Base-by-base conservation (phyloP, 2,888 invertebrate species). In the Heliconius cydno region DNA sequence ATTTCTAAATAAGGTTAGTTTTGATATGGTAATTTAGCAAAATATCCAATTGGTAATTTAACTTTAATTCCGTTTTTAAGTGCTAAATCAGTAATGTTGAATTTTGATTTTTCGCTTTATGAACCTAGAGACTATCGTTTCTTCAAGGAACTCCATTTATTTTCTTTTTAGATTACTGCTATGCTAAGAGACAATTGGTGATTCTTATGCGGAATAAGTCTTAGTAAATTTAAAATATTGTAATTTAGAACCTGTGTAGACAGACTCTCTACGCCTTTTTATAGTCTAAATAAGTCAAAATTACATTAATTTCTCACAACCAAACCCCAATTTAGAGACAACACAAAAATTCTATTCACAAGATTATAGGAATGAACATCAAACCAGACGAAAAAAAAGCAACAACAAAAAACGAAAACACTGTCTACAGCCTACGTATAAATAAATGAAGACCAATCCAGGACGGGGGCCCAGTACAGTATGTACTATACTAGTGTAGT, bases 391-490 rank as follows among this genome's bases (percentile, higher is more conserved):
- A 79, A 77, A 63, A 67, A 38, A 25, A 66, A 30, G 30, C 41
- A 63, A 19, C 46, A 15, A 52, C 46, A 52, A 52, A 52, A 52
- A 52, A 52, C 46, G 30, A 71, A 77, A 71, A n/a, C 72, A 67
- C 25, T 10, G 60, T 60, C 9, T 66, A 70, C 70, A 72, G 77
- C 75, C 77, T 79, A 63, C 78, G 80, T 81, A 78, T 84, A 85
- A 83, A 84, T 88, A 87, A 88, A 85, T 85, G 79, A 84, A 87
- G 86, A 87, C 88, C 70, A 57, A 57, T 30, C n/a, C 73, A 60
- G n/a, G 57, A 15, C 65, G 82, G 79, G 66, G 79, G 52, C 2
- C 7, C 52, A 46, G 46, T 46, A 15, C 15, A 15, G 15, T 19
- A 13, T 46, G 67, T 77, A 78, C 79, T 79, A 71, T 78, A 78